Percentiles rank a stretch among this genome's conserved stretches.
phyloP scores from a whole-genome alignment of 2,113 vertebrate species.

The Muscicapa adusta region DNA sequence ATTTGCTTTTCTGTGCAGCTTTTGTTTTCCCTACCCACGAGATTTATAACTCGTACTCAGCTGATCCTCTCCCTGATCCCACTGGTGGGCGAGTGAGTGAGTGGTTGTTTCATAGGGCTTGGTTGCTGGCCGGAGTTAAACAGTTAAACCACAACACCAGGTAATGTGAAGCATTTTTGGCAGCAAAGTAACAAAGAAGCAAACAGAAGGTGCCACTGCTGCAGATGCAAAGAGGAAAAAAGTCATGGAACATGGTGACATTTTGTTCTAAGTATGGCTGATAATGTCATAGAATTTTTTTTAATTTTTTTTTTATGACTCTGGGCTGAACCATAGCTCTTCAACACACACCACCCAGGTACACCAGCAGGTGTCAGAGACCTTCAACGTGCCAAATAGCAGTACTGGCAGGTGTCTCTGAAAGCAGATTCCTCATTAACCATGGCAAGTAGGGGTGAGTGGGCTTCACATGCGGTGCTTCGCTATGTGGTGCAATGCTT shows the following conservation, averaged over 20 bases:
- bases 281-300: not conserved
- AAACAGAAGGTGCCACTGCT: not conserved
- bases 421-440: not conserved
- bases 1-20: not conserved
- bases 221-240: not conserved
- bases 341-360: not conserved
- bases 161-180: not conserved
- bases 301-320: not conserved
- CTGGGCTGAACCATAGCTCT: not conserved
- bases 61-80: not conserved
- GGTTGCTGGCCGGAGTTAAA: not conserved
- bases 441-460: not conserved
- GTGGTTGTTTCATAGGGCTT: fast-evolving
- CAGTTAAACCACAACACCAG: fast-evolving
- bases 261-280: not conserved
- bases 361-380: not conserved
- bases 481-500: fast-evolving
- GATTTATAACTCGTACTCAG: not conserved
- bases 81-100: not conserved
- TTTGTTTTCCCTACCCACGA: not conserved
- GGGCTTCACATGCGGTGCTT: fast-evolving
- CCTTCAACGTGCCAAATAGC: not conserved
- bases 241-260: not conserved
- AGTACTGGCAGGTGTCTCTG: not conserved
- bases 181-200: not conserved